Base-by-base conservation (phyloP, 1,140 invertebrate species). In the Bombus pascuorum region DNA sequence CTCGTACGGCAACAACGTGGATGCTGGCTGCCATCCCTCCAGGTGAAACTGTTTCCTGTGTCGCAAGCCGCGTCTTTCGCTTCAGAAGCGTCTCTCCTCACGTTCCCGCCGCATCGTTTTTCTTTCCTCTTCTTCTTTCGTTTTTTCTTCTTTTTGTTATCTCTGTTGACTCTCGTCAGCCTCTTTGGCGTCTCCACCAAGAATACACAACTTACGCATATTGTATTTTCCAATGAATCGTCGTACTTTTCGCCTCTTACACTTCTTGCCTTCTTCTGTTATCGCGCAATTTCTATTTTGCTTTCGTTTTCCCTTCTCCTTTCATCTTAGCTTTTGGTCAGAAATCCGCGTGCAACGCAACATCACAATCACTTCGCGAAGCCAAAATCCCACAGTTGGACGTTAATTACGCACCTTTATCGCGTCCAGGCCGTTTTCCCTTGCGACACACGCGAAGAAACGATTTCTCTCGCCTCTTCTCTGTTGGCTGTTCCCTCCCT, bases 1-100 rank as follows among this genome's bases (percentile, higher is more conserved):
- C 78, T 62, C 34, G 68, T 71, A 32, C n/a, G 22, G 42, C 44
- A 42, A 47, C 47, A 84, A 72, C 78, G 86, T 88, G 80, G 87
- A 87, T 87, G 81, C 87, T 84, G 89, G 66, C 83, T 83, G 53
- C 47, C 89, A 85, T 90, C 84, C 89, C 91, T 90, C 90, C 87
- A 93, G 91, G 92, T 91, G 91, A 93, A 93, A 92, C 91, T 85
- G 92, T 92, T 93, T 92, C 91, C 93, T 94, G 91, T 92, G 93
- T 94, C 92, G 93, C 93, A 94, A 94, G 91, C 86, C 87, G 83
- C 91, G 90, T 92, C 88, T 93, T 75, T 62, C 59, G 25, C 59
- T 62, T 53, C 18, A 53, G 47, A 53, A 53, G 47, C 47, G 47
- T 53, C 25, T 90, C 89, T 79, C 91, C 78, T 91, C 77, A 37